Evolutionary conservation across 2,797 vertebrate species (phyloP).

Genomic region (Mergus octosetaceus): DNA sequence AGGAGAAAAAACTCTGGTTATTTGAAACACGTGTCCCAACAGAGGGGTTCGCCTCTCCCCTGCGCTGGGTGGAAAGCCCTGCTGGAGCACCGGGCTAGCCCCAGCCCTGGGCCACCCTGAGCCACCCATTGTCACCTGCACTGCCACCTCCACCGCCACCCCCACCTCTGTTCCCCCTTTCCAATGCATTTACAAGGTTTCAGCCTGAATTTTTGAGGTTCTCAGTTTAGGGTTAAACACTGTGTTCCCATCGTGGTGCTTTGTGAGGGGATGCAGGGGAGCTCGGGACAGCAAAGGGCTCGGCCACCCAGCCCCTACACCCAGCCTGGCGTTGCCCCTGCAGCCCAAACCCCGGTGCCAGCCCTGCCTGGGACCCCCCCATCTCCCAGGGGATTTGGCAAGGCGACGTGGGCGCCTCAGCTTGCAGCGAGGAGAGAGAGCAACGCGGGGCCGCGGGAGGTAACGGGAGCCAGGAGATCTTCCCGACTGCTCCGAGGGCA

Average conservation of each 20-base stretch:
- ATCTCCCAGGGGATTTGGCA: accelerated
- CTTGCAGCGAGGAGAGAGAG: accelerated
- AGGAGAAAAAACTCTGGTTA: conserved; percentile 58
- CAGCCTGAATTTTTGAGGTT: not conserved
- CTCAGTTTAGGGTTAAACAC: not conserved
- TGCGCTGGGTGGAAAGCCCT: not conserved
- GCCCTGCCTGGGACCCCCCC: not conserved
- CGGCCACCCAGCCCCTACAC: not conserved
- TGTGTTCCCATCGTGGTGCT: not conserved
- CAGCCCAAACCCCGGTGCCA: not conserved
- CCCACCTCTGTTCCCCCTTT: accelerated
- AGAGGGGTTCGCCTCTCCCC: conserved; percentile 18
- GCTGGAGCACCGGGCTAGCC: not conserved
- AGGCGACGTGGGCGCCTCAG: not conserved
- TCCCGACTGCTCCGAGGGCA: not conserved
- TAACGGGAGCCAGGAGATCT: not conserved
- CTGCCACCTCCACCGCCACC: not conserved
- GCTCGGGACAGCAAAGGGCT: not conserved
- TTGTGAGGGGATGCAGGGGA: not conserved
- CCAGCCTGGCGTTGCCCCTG: not conserved
- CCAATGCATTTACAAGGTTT: not conserved
- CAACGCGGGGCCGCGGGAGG: accelerated
- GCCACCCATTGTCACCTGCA: not conserved
- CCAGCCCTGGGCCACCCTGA: not conserved
- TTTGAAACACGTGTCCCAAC: conserved; percentile 59